Evolutionary conservation across 2,888 invertebrate species (phyloP), one percentile per base, ranked within the genome.

Genomic region (Fragum sueziense): DNA sequence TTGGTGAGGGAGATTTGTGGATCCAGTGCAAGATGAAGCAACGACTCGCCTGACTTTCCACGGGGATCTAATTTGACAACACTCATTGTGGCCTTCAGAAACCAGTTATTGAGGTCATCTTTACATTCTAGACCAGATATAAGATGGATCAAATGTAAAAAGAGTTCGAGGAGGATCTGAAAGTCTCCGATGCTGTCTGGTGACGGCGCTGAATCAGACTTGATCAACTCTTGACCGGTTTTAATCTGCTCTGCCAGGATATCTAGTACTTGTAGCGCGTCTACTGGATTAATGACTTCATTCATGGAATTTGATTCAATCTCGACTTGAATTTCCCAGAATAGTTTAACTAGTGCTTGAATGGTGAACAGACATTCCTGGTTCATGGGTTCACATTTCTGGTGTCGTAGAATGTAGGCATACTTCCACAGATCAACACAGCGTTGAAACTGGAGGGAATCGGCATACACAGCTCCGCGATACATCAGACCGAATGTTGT

Each of bases 371-470:
- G 96, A 62, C 97, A 96, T 93, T 97, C 97, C 79, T 96, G 95
- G 92, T 94, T 95, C 41, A 95, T 93, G 71, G 95, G 94, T 70
- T 97, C 95, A 94, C 97, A 96, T 92, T 96, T 96, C 89, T 95
- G 95, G 22, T 97, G 95, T 85, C 97, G 95, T 82, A 97, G 95
- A 92, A 96, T 95, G 74, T 97, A 94, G 71, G 97, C 96, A 93
- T 97, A 95, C 79, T 95, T 95, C 98, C 98, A 98, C 74, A 98
- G 94, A 93, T 97, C 97, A 84, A 97, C 96, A 93, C 97, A 97
- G 83, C 96, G 95, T 93, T 97, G 97, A 93, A 97, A 96, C 61
- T 92, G 92, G 37, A 94, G 90, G 37, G 94, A 93, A 88, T 95
- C 95, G 1, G 94, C 94, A 89, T 94, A 95, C 7, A 94, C 94